Evolutionary conservation across 2,797 vertebrate genomes (phyloP), one percentile per base, ranked within the genome.

Genomic region (Myotis planiceps): DNA sequence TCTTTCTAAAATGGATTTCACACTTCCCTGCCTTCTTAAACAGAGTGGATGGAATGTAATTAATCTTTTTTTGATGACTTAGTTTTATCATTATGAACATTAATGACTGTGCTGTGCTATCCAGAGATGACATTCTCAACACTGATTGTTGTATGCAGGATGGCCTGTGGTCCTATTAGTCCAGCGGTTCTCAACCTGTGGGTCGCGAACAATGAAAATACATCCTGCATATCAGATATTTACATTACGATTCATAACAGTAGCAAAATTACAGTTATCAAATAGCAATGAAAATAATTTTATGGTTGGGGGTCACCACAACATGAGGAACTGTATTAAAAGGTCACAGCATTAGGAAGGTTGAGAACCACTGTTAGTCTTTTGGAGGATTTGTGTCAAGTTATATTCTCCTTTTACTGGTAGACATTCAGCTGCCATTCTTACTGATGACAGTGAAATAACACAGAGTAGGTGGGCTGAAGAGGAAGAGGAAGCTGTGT

Each of bases 41-140:
- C 96, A 97, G 92, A 97, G 95, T 98, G 93, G 96, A 96, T 97
- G 92, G 95, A 97, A 97, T 96, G 94, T 96, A 97, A 97, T 97
- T 97, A 96, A 98, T 97, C 96, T 97, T 94, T 97, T 97, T 97
- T 97, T 97, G 97, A 97, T 97, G 93, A 98, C 95, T 98, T 97
- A 96, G 94, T 97, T 96, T 96, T 96, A 97, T 97, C 96, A 96
- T 96, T 96, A 97, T 94, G 95, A 97, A 95, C 97, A 93, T 96
- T 96, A 98, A 98, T 97, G 96, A 97, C 96, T 96, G 25, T 82
- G 94, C 90, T 47, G 37, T 88, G 85, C 82, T 93, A 96, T 94
- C 69, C 87, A 96, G 94, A 95, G 71, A 92, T 83, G 95, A 86
- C 25, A 4, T 80, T 63, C 81, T 88, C 34, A 19, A 84, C 72